Evolutionary conservation across 2,888 invertebrate genomes (phyloP).

Genomic region (Cosmopolites sordidus): DNA sequence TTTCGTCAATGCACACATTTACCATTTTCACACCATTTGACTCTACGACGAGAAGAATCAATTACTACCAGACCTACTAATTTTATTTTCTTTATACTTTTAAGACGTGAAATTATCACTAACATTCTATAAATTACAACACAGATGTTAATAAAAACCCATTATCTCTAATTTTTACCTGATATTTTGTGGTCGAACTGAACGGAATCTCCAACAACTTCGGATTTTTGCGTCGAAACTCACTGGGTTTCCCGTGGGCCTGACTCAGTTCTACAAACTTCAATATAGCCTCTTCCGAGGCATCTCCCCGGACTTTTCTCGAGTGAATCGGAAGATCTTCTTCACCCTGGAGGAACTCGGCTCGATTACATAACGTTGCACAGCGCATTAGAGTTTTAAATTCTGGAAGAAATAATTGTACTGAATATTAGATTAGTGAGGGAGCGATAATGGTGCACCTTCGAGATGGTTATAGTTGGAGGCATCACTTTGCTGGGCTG

Average conservation of each 20-base stretch:
- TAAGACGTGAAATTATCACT: too few relatives aligned
- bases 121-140: too few relatives aligned
- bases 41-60: too few relatives aligned
- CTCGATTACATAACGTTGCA: conserved; percentile 68
- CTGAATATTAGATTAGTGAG: too few relatives aligned
- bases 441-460: conserved; percentile 27
- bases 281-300: conserved; percentile 66
- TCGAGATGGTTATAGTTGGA: conserved; percentile 35
- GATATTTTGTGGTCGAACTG: conserved; percentile 65
- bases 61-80: too few relatives aligned
- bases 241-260: conserved; percentile 37
- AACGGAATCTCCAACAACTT: conserved; percentile 65
- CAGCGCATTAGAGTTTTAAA: conserved; percentile 45
- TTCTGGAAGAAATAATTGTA: conserved; percentile 27
- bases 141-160: too few relatives aligned
- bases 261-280: conserved; percentile 60
- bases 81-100: too few relatives aligned
- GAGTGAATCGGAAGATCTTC: conserved; percentile 50
- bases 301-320: conserved; percentile 61
- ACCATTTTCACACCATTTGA: too few relatives aligned
- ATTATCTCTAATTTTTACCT: conserved; percentile 53
- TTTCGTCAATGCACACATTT: too few relatives aligned
- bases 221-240: conserved; percentile 49
- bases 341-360: conserved; percentile 56
- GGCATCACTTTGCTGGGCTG: conserved; percentile 37